Evolutionary conservation across 2,888 invertebrate species (phyloP), one percentile per base, ranked within the genome.

Genomic region (Epicampocera succincta): DNA sequence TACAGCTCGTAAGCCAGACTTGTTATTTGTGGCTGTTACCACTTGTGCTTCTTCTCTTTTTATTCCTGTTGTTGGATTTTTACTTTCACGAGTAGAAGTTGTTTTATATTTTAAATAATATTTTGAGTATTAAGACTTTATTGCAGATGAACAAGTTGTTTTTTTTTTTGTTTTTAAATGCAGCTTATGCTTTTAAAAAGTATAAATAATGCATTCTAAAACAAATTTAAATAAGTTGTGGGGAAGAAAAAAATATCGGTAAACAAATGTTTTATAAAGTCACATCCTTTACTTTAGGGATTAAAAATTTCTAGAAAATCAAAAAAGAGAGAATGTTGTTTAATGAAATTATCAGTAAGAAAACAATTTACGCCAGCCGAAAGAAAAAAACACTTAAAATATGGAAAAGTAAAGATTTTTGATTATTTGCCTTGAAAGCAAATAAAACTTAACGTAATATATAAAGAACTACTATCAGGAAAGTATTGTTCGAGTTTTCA

Each of bases 191-290:
- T 56, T 21, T 52, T 44, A 19, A 73, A 68, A 38, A 38, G 33
- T 63, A 73, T 73, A 63, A 73, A 73, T 73, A 44, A 73, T 63
- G 52, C 17, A 73, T 63, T 73, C 44, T 19, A 4, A 52, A 52
- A 19, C 50, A 48, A 19, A 61, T 60, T 17, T n/a, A 60, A 52
- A 52, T 52, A 29, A 52, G 38, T 15, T 38, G 25, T 17, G 12
- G 4, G 19, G 6, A n/a, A n/a, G 13, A 6, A 19, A 68, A 17
- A 29, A 33, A 11, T 29, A 46, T 69, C 17, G 50, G 11, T 1
- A 25, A 56, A 71, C 38, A 50, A n/a, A 15, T 5, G 6, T 33
- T 9, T 33, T 33, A 33, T 33, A 33, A 33, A 33, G 33, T 33
- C 33, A 9, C 8, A 33, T 33, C 33, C 33, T 33, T 33, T 33